These are phyloP conservation scores for Psittacula cyanocephala DNA, from an alignment of 2,113 vertebrate genomes.

Conservation along the genomic window DNA sequence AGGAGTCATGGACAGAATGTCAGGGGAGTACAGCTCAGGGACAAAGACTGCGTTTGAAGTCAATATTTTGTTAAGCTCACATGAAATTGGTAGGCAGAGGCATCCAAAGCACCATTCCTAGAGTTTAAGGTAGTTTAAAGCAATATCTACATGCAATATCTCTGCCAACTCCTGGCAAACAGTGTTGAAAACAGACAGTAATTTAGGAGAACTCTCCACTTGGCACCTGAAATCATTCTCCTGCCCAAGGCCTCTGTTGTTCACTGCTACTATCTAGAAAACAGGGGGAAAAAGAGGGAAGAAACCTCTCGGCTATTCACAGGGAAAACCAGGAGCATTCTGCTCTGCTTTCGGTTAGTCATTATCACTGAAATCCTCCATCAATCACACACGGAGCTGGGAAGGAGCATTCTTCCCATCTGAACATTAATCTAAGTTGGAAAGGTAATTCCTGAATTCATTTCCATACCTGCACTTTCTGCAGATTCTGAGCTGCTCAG, in stretches of 20 bases:
- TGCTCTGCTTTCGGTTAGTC: background rate
- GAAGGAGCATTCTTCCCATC: background rate
- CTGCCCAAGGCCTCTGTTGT: background rate
- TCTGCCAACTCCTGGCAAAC: background rate
- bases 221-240: background rate
- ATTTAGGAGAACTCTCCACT: background rate
- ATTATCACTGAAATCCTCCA: background rate
- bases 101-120: background rate
- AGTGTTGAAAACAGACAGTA: background rate
- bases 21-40: background rate
- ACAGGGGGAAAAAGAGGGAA: background rate
- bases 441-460: background rate
- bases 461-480: background rate
- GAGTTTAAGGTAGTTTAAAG: slow-evolving; percentile 17
- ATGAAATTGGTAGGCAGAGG: background rate
- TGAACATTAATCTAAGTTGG: background rate
- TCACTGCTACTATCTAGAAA: background rate
- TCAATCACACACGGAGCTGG: background rate
- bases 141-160: background rate
- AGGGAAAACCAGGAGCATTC: background rate
- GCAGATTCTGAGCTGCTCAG: background rate
- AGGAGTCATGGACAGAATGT: background rate
- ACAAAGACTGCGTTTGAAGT: slow-evolving; percentile 20
- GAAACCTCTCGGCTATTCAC: background rate
- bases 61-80: slow-evolving; percentile 22